Evolutionary conservation across 2,888 invertebrate genomes (phyloP), one percentile per base, ranked within the genome.

Genomic region (Rhogogaster chlorosoma): DNA sequence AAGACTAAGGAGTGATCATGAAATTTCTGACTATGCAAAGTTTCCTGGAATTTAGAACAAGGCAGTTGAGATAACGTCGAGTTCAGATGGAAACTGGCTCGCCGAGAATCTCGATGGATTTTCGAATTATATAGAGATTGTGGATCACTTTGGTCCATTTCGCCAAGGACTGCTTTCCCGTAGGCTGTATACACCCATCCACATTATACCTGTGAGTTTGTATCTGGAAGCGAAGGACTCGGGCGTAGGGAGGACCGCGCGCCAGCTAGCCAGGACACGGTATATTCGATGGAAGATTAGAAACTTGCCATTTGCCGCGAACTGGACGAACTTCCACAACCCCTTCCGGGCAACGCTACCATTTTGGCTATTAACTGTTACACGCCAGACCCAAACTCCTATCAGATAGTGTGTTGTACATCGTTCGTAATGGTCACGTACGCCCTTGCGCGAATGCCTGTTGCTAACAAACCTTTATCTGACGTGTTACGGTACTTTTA

Each of bases 41-140:
- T 84, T 73, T 38, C n/a, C 15, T 49, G 26, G 67, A 86, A 89
- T 87, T 89, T 88, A 87, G 87, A 88, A 88, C 86, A 75, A 83
- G 86, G 85, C 71, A 87, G 87, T 88, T 87, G 87, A 86, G 83
- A 86, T 88, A 49, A 53, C 29, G 77, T 49, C 9, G 10, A 45
- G n/a, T 5, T 22, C 18, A 73, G 38, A 38, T 73, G 73, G 73
- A 73, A 45, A 2, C 10, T 73, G 45, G 9, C 53, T 36, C 36
- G 2, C 18, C 18, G 32, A 38, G 22, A 77, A 77, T 77, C 29
- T 18, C 82, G 61, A 64, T 49, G 85, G 80, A 84, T 83, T 77
- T 84, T 36, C 84, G 84, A 88, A 86, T 88, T 88, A 85, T 29
- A 32, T 29, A 53, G 15, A 77, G 49, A 53, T 32, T 77, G 53